Base-by-base conservation (phyloP, 2,888 invertebrate genomes). In the Clistopyga incitator region DNA sequence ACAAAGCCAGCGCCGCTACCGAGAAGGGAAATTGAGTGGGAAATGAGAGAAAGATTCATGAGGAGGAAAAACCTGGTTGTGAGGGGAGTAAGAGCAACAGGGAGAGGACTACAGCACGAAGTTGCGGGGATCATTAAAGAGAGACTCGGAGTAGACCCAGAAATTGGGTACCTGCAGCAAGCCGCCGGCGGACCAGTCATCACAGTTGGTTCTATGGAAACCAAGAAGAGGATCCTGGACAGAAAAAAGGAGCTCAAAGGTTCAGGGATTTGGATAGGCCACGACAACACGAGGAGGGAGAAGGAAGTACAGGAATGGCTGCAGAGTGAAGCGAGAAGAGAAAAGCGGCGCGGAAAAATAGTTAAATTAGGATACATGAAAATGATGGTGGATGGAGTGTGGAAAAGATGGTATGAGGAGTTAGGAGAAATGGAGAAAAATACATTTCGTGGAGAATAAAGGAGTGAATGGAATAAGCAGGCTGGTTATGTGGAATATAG, bases 61-160 rank as follows among this genome's bases (percentile, higher is more conserved):
- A 64, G 64, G 6, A 64, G 10, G 18, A 64, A 42, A 18, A 42
- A 64, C 34, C 3, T 64, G 18, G 20, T 42, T 3, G 38, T 64
- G 18, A 64, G 38, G 3, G 64, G 64, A 10, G 38, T 64, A 18
- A n/a, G 38, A 64, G 64, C 38, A 34, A 18, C 18, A 34, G 64
- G 64, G n/a, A 3, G 34, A 38, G 64, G 64, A 8, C 0, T 64
- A 18, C 18, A 15, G 38, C 64, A 64, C 3, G 64, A 64, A 18
- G 18, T 64, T 1, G 64, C 38, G 20, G 38, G 64, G 6, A 64
- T 64, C 6, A 38, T 64, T 11, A 38, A n/a, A 1, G 64, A n/a
- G 10, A 64, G 18, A 6, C 6, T 38, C 8, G 64, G 34, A 2
- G 11, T 64, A 8, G 8, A 34, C 64, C 15, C 20, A 11, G 18